A percentile compares a stretch with the other conserved stretches of the same genome.
Evolutionary conservation across 2,888 invertebrate species (phyloP).

Genomic region (Acronicta psi): DNA sequence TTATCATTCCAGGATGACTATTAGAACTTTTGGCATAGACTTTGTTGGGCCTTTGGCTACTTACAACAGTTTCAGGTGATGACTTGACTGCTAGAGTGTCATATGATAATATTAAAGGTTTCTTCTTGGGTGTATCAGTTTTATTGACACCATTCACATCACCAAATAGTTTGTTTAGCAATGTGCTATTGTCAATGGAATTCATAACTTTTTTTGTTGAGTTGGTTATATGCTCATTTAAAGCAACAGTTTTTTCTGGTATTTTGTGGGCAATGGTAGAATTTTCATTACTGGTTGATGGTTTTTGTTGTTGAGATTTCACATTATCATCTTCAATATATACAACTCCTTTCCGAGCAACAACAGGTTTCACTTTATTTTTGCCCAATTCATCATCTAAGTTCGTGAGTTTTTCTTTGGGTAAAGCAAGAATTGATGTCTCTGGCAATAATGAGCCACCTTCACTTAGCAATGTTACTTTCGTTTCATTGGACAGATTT

Average conservation of each 20-base stretch:
- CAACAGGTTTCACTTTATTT: slow-evolving; percentile 64
- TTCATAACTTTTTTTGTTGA: slow-evolving; percentile 18
- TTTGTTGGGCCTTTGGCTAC: slow-evolving; percentile 63
- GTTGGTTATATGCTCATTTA: slow-evolving; percentile 19
- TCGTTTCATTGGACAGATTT: slow-evolving; percentile 55
- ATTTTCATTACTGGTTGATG: slow-evolving; percentile 34
- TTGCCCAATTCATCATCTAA: slow-evolving; percentile 60
- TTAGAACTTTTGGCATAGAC: slow-evolving; percentile 63
- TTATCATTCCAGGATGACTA: slow-evolving; percentile 90
- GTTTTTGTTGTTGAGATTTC: slow-evolving; percentile 23
- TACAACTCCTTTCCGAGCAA: slow-evolving; percentile 69
- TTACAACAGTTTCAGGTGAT: slow-evolving; percentile 58
- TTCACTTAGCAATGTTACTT: slow-evolving; percentile 68
- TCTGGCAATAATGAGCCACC: slow-evolving; percentile 70
- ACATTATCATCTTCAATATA: slow-evolving; percentile 34
- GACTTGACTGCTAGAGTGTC: slow-evolving; percentile 65
- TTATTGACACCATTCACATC: slow-evolving; percentile 37
- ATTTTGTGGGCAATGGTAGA: slow-evolving; percentile 21
- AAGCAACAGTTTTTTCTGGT: slow-evolving; percentile 3
- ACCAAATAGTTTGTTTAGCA: slow-evolving; percentile 24
- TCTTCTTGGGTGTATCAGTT: slow-evolving; percentile 68
- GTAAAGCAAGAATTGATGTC: slow-evolving; percentile 57
- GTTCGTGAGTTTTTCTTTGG: slow-evolving; percentile 63
- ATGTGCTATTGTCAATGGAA: slow-evolving; percentile 22
- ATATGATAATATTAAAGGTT: slow-evolving; percentile 72